Base-by-base conservation (phyloP, 1,140 invertebrate genomes). In the Nephila pilipes region DNA sequence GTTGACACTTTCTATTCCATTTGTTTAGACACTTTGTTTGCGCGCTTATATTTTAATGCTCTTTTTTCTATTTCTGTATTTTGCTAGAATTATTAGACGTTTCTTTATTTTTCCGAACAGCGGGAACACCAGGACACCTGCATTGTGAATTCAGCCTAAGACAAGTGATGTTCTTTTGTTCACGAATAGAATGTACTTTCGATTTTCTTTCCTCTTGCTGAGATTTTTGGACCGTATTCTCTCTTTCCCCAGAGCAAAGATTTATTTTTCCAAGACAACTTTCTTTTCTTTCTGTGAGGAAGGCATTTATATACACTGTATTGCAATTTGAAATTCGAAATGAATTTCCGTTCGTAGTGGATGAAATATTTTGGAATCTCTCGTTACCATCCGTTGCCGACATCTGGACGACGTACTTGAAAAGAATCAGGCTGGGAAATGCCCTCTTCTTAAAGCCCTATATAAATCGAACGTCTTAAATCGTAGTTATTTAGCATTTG, bases 21-120 rank as follows among this genome's bases (percentile, higher is more conserved):
- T 90, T 90, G 83, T 90, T 90, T 81, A 80, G 32, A 81, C 75
- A 58, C 79, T 83, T 83, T 83, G 65, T 83, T 90, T 54, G 10
- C 25, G n/a, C 79, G 18, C 57, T 55, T 83, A 55, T 25, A 14
- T 81, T 90, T 60, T 90, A 79, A 5, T 79, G 60, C 55, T 81
- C 38, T 75, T 75, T 32, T 36, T 32, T 20, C n/a, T n/a, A 10
- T 46, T 46, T 46, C 1, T 90, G 46, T 29, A 16, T 32, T 38
- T 90, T 80, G 57, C 36, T 6, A 79, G 89, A 83, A 90, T 81
- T 80, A 90, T 90, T 60, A 55, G 36, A 81, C 79, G 38, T 80
- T 83, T 90, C 38, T 55, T 36, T 81, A 29, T n/a, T 60, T 57
- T 22, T 63, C 20, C 63, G 32, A 46, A 38, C 38, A 10, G 16